Evolutionary conservation across 2,797 vertebrate species (phyloP).

Genomic region (Sebastes melanostomus): DNA sequence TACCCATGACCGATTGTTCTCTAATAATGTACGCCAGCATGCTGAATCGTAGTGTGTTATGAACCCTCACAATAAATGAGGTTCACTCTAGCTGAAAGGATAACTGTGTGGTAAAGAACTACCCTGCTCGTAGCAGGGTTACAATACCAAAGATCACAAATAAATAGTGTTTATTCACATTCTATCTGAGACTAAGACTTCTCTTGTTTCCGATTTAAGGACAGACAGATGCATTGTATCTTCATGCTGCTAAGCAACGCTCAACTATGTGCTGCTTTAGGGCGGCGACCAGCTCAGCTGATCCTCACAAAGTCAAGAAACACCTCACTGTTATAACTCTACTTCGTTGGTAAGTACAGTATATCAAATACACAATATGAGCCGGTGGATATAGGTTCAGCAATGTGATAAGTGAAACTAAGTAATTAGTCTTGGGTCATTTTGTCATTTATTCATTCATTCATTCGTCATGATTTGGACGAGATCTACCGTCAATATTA

Average conservation of each 20-base stretch:
- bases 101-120: not conserved
- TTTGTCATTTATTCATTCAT: not conserved
- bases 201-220: not conserved
- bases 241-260: not conserved
- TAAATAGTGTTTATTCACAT: not conserved
- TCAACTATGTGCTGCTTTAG: not conserved
- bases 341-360: not conserved
- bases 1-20: slow-evolving; percentile 17
- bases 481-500: not conserved
- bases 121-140: not conserved
- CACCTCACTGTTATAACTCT: not conserved
- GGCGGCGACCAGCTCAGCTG: not conserved
- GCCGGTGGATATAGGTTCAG: not conserved
- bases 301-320: not conserved
- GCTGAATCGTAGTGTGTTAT: not conserved
- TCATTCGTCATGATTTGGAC: not conserved
- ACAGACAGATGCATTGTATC: not conserved
- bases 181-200: not conserved
- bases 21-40: not conserved
- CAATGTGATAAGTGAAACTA: not conserved
- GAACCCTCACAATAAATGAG: not conserved
- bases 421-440: not conserved
- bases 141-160: not conserved
- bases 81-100: not conserved
- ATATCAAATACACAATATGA: not conserved